Evolutionary conservation across 1,140 invertebrate species (phyloP).

Genomic region (Choristoneura fumiferana): DNA sequence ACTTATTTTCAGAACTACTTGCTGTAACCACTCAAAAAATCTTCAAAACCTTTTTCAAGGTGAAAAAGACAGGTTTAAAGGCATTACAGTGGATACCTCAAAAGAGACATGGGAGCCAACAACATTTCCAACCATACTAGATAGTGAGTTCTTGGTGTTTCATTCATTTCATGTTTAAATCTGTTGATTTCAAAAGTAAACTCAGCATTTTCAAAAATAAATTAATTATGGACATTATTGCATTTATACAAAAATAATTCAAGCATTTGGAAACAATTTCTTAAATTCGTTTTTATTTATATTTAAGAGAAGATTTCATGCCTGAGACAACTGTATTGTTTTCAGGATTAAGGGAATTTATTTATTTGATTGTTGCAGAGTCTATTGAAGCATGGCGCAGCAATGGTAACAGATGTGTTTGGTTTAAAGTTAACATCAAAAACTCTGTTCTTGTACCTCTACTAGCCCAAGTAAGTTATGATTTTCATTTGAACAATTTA

Average conservation of each 20-base stretch:
- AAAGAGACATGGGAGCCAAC: slow-evolving; percentile 71
- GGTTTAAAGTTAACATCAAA: slow-evolving; percentile 87
- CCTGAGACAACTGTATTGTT: no score
- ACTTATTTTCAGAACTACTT: slow-evolving; percentile 18
- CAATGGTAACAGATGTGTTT: slow-evolving; percentile 85
- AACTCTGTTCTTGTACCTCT: slow-evolving; percentile 87
- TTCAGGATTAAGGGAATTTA: no score
- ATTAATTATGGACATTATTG: no score
- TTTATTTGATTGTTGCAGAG: slow-evolving; percentile 79
- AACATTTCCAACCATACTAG: slow-evolving; percentile 72
- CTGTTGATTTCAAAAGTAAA: no score
- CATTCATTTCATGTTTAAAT: no score
- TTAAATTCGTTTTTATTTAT: no score
- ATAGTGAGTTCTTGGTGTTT: slow-evolving; percentile 78
- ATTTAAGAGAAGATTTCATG: no score
- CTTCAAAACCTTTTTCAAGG: slow-evolving; percentile 68
- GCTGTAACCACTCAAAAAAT: slow-evolving; percentile 20
- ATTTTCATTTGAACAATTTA: neutral
- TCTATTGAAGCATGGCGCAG: slow-evolving; percentile 86
- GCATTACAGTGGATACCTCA: slow-evolving; percentile 79
- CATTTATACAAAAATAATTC: no score
- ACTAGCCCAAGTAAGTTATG: slow-evolving; percentile 81
- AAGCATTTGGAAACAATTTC: no score
- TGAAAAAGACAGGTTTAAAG: slow-evolving; percentile 79
- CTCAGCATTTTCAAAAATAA: no score